Evolutionary conservation across 2,797 vertebrate species (phyloP).

Genomic region (Acanthornis magna): DNA sequence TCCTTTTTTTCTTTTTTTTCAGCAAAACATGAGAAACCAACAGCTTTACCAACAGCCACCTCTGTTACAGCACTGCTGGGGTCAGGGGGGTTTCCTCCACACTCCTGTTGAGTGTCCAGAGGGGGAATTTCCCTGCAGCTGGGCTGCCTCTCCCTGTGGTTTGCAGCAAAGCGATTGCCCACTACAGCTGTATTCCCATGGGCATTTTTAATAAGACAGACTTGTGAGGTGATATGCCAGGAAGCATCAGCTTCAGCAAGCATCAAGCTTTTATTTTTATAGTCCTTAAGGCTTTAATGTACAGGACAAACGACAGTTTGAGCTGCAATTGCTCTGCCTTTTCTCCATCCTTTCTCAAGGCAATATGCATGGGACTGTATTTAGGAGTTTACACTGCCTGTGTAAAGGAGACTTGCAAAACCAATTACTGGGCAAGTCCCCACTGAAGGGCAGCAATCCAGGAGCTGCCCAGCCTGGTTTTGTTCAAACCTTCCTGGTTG

Average conservation of each 20-base stretch:
- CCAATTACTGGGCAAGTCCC: not conserved
- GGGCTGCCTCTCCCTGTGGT: not conserved
- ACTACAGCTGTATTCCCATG: not conserved
- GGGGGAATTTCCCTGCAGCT: not conserved
- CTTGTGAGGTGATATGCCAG: not conserved
- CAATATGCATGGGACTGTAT: rapidly evolving
- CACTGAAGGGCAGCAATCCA: not conserved
- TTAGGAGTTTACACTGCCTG: not conserved
- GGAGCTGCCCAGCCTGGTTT: not conserved
- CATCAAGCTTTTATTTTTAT: not conserved
- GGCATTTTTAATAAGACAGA: not conserved
- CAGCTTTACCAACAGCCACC: not conserved
- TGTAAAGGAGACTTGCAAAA: not conserved
- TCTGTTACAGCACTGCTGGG: not conserved
- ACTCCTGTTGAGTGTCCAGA: not conserved
- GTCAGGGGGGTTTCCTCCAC: not conserved
- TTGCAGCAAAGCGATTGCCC: not conserved
- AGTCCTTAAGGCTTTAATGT: not conserved
- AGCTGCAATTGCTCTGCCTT: not conserved
- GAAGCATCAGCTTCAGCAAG: not conserved
- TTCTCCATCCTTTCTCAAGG: not conserved
- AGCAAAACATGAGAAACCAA: not conserved
- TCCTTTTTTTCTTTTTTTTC: not conserved
- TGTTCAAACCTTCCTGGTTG: not conserved
- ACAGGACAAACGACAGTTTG: not conserved